Evolutionary conservation across 2,113 vertebrate species (phyloP), one percentile per base, ranked within the genome.

Genomic region (Neomonachus schauinslandi): DNA sequence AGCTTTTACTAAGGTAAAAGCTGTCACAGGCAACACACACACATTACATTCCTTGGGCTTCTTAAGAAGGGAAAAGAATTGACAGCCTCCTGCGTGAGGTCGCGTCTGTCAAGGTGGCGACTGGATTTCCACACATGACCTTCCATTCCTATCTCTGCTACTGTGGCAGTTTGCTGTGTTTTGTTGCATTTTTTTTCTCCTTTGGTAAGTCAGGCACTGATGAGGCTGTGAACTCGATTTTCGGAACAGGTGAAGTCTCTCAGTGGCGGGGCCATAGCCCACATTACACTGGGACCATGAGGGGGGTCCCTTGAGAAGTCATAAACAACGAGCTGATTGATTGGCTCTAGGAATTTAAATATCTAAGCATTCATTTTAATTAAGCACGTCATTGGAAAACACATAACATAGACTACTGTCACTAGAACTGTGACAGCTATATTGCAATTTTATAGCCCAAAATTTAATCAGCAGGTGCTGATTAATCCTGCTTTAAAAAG

Each of bases 391-490:
- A 84, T 57, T 93, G 89, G 89, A 80, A 97, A 91, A 76, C 84
- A 87, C 59, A 72, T 71, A 89, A 61, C 72, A 42, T 10, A 76
- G 74, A 77, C 77, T 22, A 65, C 5, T 36, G 76, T 88, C 71
- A 9, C 31, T 46, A 74, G 55, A 76, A 94, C 57, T 28, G 80
- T 71, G 92, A 96, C 89, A 95, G 85, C 71, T 95, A 72, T 77
- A 81, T 49, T 91, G 89, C 55, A 61, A 33, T 96, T 88, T 97
- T 93, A 96, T 77, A 85, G 72, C 77, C 77, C 65, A n/a, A 65
- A 91, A 91, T 89, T 81, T 96, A 91, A 91, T 96, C 86, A 96
- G 65, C 91, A 98, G 81, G 89, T 91, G 51, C 95, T 88, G 51
- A 94, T 84, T 90, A 96, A 85, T 84, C 65, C 67, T 28, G 7